A percentile compares a stretch with the other conserved stretches of the same genome.
phyloP scores from a whole-genome alignment of 2,888 invertebrate genomes.

The Parasteatoda lunata region DNA sequence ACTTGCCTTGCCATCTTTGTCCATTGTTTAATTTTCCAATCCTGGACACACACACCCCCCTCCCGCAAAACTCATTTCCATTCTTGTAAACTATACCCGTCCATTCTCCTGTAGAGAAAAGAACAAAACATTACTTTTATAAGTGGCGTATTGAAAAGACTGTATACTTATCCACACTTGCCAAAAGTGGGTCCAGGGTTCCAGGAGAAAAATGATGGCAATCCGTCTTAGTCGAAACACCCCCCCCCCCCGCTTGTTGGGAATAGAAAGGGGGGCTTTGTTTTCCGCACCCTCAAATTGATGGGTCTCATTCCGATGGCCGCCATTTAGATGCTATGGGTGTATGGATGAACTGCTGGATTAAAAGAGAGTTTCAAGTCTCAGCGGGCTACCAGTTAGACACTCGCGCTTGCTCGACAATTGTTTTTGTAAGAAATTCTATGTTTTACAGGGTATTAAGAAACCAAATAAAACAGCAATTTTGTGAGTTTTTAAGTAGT shows the following conservation, averaged over 20 bases:
- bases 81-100: conserved; percentile 4
- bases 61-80: neutral
- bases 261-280: conserved; percentile 2
- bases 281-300: conserved; percentile 19
- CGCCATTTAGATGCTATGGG: neutral
- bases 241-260: neutral
- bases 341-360: too few relatives aligned
- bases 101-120: conserved; percentile 3
- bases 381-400: too few relatives aligned
- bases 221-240: conserved; percentile 17
- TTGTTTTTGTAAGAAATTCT: too few relatives aligned
- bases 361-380: too few relatives aligned
- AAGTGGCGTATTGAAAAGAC: neutral
- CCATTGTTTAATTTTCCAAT: neutral
- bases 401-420: too few relatives aligned
- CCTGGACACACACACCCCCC: conserved; percentile 17
- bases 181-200: neutral
- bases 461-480: too few relatives aligned
- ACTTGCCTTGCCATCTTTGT: neutral
- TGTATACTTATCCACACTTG: conserved; percentile 28
- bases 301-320: conserved; percentile 12
- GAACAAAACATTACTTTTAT: conserved; percentile 13
- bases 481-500: too few relatives aligned
- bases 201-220: conserved; percentile 31
- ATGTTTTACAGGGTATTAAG: too few relatives aligned